Conservation (phyloP, 2,888 invertebrate genomes). For the Lithophane leautieri region DNA sequence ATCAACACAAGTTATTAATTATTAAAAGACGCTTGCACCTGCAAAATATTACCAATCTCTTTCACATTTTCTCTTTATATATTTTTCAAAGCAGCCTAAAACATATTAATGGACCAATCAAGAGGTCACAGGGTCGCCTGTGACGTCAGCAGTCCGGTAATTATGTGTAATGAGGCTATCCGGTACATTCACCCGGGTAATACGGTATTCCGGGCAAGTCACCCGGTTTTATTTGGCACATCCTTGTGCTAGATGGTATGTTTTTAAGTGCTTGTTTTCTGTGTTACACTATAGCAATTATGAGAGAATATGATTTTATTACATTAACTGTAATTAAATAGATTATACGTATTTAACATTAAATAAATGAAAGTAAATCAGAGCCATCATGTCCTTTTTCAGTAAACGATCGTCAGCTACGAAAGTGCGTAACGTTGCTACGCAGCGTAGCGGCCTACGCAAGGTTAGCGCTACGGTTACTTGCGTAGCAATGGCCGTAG, state of each 20-base stretch:
- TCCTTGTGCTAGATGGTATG: constrained; percentile 63
- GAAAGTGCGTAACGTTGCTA: constrained; percentile 40
- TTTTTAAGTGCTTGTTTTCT: constrained; percentile 64
- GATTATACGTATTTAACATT: not conserved
- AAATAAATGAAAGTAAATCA: not conserved
- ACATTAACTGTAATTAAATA: not conserved
- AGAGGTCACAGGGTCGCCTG: constrained; percentile 58
- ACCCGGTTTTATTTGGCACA: constrained; percentile 71
- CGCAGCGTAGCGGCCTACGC: constrained; percentile 57
- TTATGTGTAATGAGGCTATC: constrained; percentile 78
- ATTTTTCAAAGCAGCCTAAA: constrained; percentile 19
- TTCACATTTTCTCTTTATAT: not conserved
- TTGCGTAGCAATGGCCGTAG: constrained; percentile 51
- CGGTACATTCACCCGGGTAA: constrained; percentile 69
- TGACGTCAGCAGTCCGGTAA: constrained; percentile 78
- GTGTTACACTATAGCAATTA: not conserved
- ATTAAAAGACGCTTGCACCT: not conserved
- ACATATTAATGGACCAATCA: constrained; percentile 56
- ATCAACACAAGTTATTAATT: not conserved
- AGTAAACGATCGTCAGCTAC: not conserved
- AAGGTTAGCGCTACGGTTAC: constrained; percentile 44
- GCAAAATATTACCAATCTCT: not conserved
- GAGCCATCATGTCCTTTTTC: no score
- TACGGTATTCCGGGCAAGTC: constrained; percentile 67
- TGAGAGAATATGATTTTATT: no score